phyloP scores from a whole-genome alignment of 2,113 vertebrate species.

The Circaetus cinerascens region DNA sequence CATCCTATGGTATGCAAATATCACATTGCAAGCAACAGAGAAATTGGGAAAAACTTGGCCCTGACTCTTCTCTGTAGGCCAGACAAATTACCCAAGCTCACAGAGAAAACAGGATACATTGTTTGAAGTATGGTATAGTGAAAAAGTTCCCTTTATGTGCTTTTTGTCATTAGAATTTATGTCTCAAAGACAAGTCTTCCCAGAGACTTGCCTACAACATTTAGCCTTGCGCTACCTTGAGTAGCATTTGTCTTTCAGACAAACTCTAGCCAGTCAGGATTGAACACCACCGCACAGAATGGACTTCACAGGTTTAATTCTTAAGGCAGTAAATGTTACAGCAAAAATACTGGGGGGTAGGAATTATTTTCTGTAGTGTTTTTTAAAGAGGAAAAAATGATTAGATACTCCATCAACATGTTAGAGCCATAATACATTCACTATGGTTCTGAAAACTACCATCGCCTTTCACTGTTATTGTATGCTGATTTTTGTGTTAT shows the following conservation, averaged over 20 bases:
- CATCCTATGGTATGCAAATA: not conserved
- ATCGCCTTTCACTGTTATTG: not conserved
- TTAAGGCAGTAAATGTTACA: not conserved
- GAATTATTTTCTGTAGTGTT: not conserved
- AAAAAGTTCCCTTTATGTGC: conserved; percentile 49
- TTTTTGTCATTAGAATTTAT: conserved; percentile 64
- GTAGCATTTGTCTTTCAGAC: conserved; percentile 63
- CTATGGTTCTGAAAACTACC: conserved; percentile 22
- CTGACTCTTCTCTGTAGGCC: not conserved
- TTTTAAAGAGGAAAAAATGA: not conserved
- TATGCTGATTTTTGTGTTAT: conserved; percentile 23
- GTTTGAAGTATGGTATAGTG: conserved; percentile 43
- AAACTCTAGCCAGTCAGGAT: conserved; percentile 41
- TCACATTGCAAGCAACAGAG: not conserved
- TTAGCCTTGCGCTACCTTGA: conserved; percentile 54
- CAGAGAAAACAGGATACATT: conserved; percentile 20
- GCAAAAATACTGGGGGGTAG: not conserved
- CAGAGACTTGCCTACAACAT: conserved; percentile 28
- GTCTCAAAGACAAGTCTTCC: conserved; percentile 50
- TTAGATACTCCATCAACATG: conserved; percentile 48
- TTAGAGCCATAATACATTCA: conserved; percentile 27
- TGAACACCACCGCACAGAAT: not conserved
- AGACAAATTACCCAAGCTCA: conserved; percentile 40
- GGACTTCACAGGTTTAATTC: conserved; percentile 2
- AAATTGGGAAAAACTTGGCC: not conserved